Evolutionary conservation across 2,797 vertebrate genomes (phyloP), one percentile per base, ranked within the genome.

Genomic region (Aselliscus stoliczkanus): DNA sequence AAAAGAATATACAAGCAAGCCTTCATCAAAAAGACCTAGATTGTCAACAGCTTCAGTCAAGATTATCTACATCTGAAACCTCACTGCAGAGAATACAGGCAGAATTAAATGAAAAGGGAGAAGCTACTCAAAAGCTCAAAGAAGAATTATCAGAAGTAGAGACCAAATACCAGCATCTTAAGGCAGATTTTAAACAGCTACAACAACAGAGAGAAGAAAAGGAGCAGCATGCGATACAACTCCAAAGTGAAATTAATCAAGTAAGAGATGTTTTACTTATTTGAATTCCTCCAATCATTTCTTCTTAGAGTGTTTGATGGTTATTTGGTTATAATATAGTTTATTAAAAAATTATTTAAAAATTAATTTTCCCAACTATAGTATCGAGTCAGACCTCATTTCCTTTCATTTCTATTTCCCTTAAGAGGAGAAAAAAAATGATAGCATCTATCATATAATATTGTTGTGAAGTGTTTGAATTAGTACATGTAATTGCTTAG

Each of bases 141-240:
- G 98, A 97, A 72, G 99, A 99, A 96, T 97, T 99, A 17, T 97
- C 98, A 0, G 99, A 99, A 96, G 98, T 99, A 73, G 99, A 99
- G 98, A 98, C 98, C 52, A 99, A 99, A 96, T 98, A 99, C 34
- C 99, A 99, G 42, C 99, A 99, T 97, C 98, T 99, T 76, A 99
- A 99, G 97, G 99, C 99, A 0, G 99, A 99, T 93, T 99, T 98
- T 96, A 99, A 99, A 96, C 99, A 99, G 98, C 97, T 99, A 8
- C 99, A 99, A 58, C 99, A 99, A 84, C 99, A 99, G 96, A 99
- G 98, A 87, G 99, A 99, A 92, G 99, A 99, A 93, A 99, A 99
- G 92, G 99, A 99, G 88, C 99, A 99, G 93, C 99, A 99, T 65
- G 98, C 98, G n/a, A 97, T 99, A 67, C 99, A 99, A 84, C 99